Evolutionary conservation across 2,888 invertebrate genomes (phyloP).

Genomic region (Lypha dubia): DNA sequence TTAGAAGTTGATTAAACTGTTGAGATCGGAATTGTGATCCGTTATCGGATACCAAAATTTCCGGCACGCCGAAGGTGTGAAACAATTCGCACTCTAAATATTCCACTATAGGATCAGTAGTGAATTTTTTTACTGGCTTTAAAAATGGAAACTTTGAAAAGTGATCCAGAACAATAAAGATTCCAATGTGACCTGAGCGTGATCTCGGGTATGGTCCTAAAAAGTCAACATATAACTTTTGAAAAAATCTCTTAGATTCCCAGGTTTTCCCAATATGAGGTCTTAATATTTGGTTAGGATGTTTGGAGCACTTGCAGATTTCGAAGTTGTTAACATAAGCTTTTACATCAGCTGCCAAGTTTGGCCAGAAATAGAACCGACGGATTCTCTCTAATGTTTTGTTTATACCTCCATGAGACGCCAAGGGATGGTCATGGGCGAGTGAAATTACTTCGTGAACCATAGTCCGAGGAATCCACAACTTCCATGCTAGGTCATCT

Average conservation of each 20-base stretch:
- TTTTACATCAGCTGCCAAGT: neutral
- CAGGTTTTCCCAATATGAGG: neutral
- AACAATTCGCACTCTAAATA: too few relatives aligned
- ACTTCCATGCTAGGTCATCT: neutral
- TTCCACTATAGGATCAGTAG: too few relatives aligned
- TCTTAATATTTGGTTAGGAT: neutral
- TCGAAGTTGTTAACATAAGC: conserved; percentile 20
- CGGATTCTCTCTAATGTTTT: conserved; percentile 10
- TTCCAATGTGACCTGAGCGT: too few relatives aligned
- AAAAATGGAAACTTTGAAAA: too few relatives aligned
- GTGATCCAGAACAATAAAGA: too few relatives aligned
- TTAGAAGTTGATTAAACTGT: conserved; percentile 30
- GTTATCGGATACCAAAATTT: too few relatives aligned
- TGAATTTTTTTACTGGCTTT: too few relatives aligned
- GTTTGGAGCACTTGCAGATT: too few relatives aligned
- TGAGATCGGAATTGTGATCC: too few relatives aligned
- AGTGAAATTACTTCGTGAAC: neutral
- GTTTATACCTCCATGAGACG: conserved; percentile 16
- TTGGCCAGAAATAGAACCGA: conserved; percentile 17
- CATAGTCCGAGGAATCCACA: neutral
- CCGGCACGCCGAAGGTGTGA: too few relatives aligned
- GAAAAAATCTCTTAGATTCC: neutral
- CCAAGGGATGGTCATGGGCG: neutral
- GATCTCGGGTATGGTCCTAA: too few relatives aligned
- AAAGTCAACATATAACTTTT: too few relatives aligned